Percentiles rank a stretch among this genome's conserved stretches.
Conservation (phyloP, 2,888 invertebrate genomes). For the Synanthedon andrenaeformis region DNA sequence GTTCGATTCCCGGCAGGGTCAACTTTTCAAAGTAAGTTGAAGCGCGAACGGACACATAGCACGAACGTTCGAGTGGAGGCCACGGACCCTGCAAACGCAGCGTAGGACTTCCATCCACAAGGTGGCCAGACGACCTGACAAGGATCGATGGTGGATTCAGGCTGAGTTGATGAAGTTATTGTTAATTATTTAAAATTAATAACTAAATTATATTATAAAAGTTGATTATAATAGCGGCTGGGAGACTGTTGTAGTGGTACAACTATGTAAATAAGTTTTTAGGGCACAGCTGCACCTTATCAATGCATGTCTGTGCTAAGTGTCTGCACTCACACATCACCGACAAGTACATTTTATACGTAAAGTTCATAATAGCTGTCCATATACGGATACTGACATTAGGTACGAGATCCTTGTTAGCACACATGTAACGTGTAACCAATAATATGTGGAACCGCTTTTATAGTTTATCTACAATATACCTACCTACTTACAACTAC, state of each 20-base stretch:
- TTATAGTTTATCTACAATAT: too few species aligned
- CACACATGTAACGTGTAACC: conserved; percentile 5
- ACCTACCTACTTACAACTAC: too few species aligned
- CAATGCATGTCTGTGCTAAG: conserved; percentile 30
- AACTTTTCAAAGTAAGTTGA: too few species aligned
- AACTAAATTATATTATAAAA: background rate
- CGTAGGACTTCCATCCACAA: too few species aligned
- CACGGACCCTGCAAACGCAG: too few species aligned
- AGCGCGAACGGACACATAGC: too few species aligned
- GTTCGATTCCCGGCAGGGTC: too few species aligned
- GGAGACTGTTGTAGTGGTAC: conserved; percentile 1
- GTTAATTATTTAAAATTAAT: too few species aligned
- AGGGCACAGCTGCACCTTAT: conserved; percentile 64
- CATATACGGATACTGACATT: conserved; percentile 20
- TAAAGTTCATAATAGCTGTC: conserved; percentile 36
- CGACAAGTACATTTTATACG: conserved; percentile 2
- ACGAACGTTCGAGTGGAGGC: too few species aligned
- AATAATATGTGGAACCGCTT: conserved; percentile 25
- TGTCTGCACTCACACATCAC: conserved; percentile 19
- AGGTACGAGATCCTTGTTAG: background rate
- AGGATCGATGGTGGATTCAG: too few species aligned
- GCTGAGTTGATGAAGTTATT: too few species aligned
- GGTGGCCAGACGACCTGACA: too few species aligned
- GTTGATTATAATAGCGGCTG: background rate
- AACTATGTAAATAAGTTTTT: conserved; percentile 38